Base-by-base conservation (phyloP, 1,140 invertebrate species). In the Mactra quadrangularis region DNA sequence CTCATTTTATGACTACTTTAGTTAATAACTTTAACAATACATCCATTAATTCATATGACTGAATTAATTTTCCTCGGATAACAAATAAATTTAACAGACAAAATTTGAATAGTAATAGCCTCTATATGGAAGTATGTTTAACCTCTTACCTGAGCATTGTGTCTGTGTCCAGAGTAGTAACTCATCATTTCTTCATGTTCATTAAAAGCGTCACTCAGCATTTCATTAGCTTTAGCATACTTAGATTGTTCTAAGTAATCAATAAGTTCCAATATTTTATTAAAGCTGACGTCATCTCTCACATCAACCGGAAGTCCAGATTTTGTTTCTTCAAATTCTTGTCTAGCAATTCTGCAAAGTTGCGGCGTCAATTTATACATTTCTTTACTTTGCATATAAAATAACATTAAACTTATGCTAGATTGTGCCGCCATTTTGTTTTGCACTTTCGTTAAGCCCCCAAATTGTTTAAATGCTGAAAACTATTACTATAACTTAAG, bases 141-240 rank as follows among this genome's bases (percentile, higher is more conserved):
- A 55, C 52, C 2, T 35, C 59, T 62, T 38, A 62, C 59, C 31
- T 15, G 29, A 38, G 15, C 3, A 62, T 31, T 35, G 29, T 7
- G 19, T 29, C 27, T 59, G 50, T 41, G 62, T 50, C 9, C 57
- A 29, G 33, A 31, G n/a, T 47, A 68, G 47, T 68, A 78, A 52
- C 76, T 78, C 62, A 68, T 52, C 60, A 78, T 66, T 38, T 78
- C 76, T 45, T 78, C 76, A 27, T 78, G 64, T 53, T 78, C 76
- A n/a, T 78, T 78, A 31, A 68, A 78, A n/a, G 76, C 76, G 11
- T 66, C 60, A 4, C 62, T 62, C n/a, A 78, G 62, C 31, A 78
- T 9, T 64, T 78, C 76, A 52, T 29, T 45, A 38, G 76, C 60
- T 41, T 53, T 62, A 15, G 76, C 76, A 38, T 53, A 78, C 22